Evolutionary conservation across 30 jellyfish, hydroid and myxozoan species (phyloP).

Genomic region (Phacellophora camtschatica): DNA sequence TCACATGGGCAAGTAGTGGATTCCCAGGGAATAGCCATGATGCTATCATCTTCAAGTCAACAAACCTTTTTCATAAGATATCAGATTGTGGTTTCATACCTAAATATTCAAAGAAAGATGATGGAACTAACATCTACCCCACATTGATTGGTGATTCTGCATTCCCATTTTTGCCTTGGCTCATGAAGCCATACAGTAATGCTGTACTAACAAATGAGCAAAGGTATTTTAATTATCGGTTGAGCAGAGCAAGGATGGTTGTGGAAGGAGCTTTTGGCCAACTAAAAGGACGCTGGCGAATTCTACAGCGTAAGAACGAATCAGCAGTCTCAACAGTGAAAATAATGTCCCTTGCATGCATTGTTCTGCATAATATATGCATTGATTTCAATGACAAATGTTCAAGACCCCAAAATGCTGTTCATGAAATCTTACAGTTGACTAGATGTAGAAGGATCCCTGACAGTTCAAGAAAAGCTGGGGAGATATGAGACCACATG

Average conservation of each 20-base stretch:
- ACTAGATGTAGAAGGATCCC: conserved; percentile 4
- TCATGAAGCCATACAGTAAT: conserved; percentile 54
- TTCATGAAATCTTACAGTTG: conserved; percentile 20
- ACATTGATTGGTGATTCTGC: conserved; percentile 45
- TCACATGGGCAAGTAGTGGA: conserved; percentile 49
- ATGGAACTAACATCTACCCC: conserved; percentile 1
- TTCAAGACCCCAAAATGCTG: conserved; percentile 12
- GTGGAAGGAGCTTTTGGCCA: conserved; percentile 63
- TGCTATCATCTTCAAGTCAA: conserved; percentile 32
- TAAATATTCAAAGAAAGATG: conserved; percentile 5
- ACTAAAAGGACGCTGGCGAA: conserved; percentile 58
- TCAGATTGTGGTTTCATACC: conserved; percentile 16
- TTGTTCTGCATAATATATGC: conserved; percentile 55
- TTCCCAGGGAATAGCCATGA: conserved; percentile 54
- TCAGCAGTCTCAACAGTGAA: conserved; percentile 1
- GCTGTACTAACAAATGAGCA: conserved; percentile 23
- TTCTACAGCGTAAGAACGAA: conserved; percentile 39
- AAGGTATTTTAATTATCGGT: conserved; percentile 25
- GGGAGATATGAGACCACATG: not conserved
- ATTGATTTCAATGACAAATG: conserved; percentile 3
- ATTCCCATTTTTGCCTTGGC: conserved; percentile 28
- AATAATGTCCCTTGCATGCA: conserved; percentile 42
- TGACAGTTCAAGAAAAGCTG: conserved; percentile 4
- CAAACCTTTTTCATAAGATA: not conserved
- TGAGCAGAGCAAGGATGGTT: conserved; percentile 67